A percentile compares a stretch with the other conserved stretches of the same genome.
These are phyloP conservation scores for Typhlomys cinereus DNA, from an alignment of 2,113 vertebrate genomes.

Conservation along the genomic window DNA sequence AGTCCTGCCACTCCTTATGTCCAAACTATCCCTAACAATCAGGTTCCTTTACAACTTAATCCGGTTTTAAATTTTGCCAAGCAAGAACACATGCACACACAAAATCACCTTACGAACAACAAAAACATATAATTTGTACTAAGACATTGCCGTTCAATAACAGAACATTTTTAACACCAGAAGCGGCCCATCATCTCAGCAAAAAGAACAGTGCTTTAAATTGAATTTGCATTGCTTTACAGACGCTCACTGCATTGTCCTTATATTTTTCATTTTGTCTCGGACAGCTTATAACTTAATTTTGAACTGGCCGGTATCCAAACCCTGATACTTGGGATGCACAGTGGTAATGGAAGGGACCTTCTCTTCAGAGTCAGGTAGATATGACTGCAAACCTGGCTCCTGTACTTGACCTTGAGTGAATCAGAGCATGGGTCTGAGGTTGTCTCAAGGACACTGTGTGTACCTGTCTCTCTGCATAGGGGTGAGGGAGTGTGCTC, in stretches of 20 bases:
- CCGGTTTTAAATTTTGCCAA: neutral
- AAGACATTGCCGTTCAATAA: neutral
- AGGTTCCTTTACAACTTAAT: neutral
- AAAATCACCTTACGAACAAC: neutral
- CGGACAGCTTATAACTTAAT: conserved; percentile 72
- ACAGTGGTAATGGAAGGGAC: conserved; percentile 49
- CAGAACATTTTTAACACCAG: neutral
- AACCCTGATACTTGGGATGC: neutral
- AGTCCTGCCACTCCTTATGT: neutral
- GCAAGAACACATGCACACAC: neutral
- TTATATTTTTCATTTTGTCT: conserved; percentile 61
- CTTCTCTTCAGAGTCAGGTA: conserved; percentile 57
- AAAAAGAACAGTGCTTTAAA: conserved; percentile 27
- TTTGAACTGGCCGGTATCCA: conserved; percentile 58
- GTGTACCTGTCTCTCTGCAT: rapidly evolving
- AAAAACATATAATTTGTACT: neutral
- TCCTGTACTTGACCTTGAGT: conserved; percentile 30
- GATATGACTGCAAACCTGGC: conserved; percentile 9
- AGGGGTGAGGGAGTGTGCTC: neutral
- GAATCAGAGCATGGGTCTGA: neutral
- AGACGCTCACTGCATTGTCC: neutral
- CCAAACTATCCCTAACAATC: neutral
- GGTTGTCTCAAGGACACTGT: neutral
- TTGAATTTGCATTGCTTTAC: conserved; percentile 48
- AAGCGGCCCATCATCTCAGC: neutral